These are phyloP conservation scores for Aldrovandia affinis DNA, from an alignment of 2,797 vertebrate genomes.

Conservation along the genomic window DNA sequence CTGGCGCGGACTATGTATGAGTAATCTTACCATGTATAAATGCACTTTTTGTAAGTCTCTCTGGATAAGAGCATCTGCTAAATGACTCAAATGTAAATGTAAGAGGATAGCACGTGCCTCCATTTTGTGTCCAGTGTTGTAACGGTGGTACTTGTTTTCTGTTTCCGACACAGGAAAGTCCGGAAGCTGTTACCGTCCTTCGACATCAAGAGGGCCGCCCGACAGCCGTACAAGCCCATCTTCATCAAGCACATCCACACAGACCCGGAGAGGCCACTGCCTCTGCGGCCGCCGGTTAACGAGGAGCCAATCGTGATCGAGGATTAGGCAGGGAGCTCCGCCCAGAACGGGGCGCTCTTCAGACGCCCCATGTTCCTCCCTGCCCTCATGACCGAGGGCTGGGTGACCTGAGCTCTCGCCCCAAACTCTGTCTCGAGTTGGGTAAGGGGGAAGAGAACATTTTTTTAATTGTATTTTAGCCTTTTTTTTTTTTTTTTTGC, in stretches of 20 bases:
- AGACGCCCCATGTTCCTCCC: background rate
- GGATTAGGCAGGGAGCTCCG: conserved; percentile 1
- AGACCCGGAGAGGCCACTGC: conserved; percentile 17
- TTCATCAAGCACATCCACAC: conserved; percentile 25
- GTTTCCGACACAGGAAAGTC: conserved; percentile 16
- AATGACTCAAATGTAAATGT: background rate
- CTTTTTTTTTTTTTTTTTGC: background rate
- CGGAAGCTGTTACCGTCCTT: conserved; percentile 21
- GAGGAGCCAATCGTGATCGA: conserved; percentile 30
- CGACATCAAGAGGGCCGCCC: conserved; percentile 29
- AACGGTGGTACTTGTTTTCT: background rate
- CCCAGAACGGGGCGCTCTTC: background rate
- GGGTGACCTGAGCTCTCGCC: background rate
- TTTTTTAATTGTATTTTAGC: background rate
- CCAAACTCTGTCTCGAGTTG: background rate
- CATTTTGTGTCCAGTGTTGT: background rate
- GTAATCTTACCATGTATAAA: too few relatives aligned
- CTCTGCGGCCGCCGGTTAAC: conserved; percentile 8
- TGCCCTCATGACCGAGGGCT: background rate
- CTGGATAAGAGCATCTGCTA: too few relatives aligned
- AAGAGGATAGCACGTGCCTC: background rate
- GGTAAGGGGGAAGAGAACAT: background rate
- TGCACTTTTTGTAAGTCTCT: too few relatives aligned
- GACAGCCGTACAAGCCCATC: conserved; percentile 31
- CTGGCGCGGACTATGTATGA: too few relatives aligned